Base-by-base conservation (phyloP, 2,113 vertebrate species). In the Caretta caretta region DNA sequence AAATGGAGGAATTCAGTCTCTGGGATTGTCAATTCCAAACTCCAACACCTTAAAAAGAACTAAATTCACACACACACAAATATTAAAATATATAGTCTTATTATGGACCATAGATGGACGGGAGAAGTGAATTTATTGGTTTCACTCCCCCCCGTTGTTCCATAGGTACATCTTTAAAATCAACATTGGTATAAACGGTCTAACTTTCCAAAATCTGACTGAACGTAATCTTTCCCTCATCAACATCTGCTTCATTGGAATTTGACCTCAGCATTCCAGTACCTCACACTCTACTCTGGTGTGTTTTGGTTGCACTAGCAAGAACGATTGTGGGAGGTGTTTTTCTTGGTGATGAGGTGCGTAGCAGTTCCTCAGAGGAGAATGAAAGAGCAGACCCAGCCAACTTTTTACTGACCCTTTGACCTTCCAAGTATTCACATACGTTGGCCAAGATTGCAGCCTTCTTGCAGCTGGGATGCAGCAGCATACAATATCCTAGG, bases 391-490 rank as follows among this genome's bases (percentile, higher is more conserved):
- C 87, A 97, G 97, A 96, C 96, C 93, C 92, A 94, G 96, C 97
- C 96, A 98, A 84, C 90, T 96, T 89, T 96, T 97, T 97, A 27
- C 79, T 95, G 93, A 98, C 97, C 97, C 84, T 10, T 6, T 85
- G 96, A 96, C 98, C 97, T 92, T 93, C 51, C 83, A 93, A 89
- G 88, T 88, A 97, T 97, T 98, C 96, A n/a, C 76, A 87, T 84
- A 86, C 11, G 1, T 96, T 98, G 98, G 98, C 98, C 93, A 75
- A 62, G 50, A 17, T 96, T 97, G 98, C 90, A 83, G 94, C 51
- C 72, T 84, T 65, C 79, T 42, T 97, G 97, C 98, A 99, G 98
- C 98, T 98, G 98, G 96, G 95, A 96, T 57, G 25, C 93, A 98
- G 95, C 91, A 96, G 93, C 91, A 95, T 89, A 96, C 88, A 93